Evolutionary conservation across 2,113 vertebrate species (phyloP).

Genomic region (Morone chrysops): DNA sequence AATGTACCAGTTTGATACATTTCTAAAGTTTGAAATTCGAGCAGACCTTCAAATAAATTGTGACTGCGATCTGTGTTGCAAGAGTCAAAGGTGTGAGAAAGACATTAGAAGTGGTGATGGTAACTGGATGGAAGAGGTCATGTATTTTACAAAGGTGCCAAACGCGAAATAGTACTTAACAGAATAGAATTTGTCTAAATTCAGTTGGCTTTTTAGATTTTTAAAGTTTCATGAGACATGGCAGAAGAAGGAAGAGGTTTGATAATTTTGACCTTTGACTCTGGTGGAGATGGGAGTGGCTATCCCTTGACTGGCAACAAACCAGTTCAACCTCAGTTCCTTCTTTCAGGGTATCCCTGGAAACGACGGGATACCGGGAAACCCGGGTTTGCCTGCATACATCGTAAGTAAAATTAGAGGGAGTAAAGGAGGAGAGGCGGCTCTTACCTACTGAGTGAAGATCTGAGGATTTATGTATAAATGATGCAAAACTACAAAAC

Average conservation of each 20-base stretch:
- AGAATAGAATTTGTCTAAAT: background rate
- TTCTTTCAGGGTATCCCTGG: conserved; percentile 94
- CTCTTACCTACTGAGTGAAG: conserved; percentile 29
- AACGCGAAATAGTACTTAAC: conserved; percentile 8
- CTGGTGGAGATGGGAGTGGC: conserved; percentile 80
- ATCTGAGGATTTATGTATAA: conserved; percentile 25
- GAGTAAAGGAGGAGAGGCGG: conserved; percentile 49
- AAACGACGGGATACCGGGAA: conserved; percentile 92
- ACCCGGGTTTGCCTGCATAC: conserved; percentile 88
- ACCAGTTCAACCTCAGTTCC: conserved; percentile 85
- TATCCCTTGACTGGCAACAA: conserved; percentile 71
- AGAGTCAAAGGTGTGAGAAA: conserved; percentile 66
- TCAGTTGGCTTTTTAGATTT: background rate
- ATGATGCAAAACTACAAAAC: conserved; percentile 31
- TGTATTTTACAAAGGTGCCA: conserved; percentile 32
- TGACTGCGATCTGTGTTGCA: conserved; percentile 51
- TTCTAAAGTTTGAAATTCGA: conserved; percentile 3
- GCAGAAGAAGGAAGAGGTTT: conserved; percentile 51
- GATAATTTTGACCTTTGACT: conserved; percentile 62
- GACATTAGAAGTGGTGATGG: conserved; percentile 36
- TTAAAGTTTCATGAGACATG: conserved; percentile 46
- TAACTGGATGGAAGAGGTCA: conserved; percentile 36
- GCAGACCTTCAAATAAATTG: conserved; percentile 81
- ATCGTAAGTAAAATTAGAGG: conserved; percentile 88
- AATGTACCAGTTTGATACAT: conserved; percentile 1